phyloP scores from a whole-genome alignment of 2,888 invertebrate genomes.

The Mylabris sibirica region DNA sequence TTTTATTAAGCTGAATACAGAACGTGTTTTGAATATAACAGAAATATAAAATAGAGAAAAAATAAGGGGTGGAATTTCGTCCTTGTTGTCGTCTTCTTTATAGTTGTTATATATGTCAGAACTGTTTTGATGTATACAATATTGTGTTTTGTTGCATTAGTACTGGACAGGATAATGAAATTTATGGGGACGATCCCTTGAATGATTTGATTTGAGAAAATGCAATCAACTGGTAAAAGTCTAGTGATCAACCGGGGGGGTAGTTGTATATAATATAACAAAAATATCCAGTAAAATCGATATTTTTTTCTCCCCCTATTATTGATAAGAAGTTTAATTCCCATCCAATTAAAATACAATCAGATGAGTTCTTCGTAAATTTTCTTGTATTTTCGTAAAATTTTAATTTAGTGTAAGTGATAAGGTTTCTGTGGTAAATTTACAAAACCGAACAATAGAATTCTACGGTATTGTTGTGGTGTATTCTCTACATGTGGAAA shows the following conservation, averaged over 20 bases:
- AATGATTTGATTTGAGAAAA: constrained; percentile 12
- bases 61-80: background rate
- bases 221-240: constrained; percentile 15
- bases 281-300: constrained; percentile 3
- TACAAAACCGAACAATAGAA: constrained; percentile 48
- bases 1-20: constrained; percentile 27
- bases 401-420: constrained; percentile 51
- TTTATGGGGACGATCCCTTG: constrained; percentile 15
- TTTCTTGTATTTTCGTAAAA: constrained; percentile 9
- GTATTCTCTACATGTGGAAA: constrained; percentile 39
- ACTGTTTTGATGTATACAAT: constrained; percentile 9
- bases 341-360: background rate
- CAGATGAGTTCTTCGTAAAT: background rate
- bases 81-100: background rate
- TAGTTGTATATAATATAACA: background rate
- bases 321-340: constrained; percentile 2
- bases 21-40: constrained; percentile 25
- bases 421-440: constrained; percentile 41
- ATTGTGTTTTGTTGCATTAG: constrained; percentile 13
- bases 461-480: constrained; percentile 50
- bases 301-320: background rate
- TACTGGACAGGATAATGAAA: constrained; percentile 12
- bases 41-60: background rate
- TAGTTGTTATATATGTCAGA: background rate
- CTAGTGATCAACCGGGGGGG: background rate